Evolutionary conservation across 2,797 vertebrate genomes (phyloP).

Genomic region (Rhinichthys osculus): DNA sequence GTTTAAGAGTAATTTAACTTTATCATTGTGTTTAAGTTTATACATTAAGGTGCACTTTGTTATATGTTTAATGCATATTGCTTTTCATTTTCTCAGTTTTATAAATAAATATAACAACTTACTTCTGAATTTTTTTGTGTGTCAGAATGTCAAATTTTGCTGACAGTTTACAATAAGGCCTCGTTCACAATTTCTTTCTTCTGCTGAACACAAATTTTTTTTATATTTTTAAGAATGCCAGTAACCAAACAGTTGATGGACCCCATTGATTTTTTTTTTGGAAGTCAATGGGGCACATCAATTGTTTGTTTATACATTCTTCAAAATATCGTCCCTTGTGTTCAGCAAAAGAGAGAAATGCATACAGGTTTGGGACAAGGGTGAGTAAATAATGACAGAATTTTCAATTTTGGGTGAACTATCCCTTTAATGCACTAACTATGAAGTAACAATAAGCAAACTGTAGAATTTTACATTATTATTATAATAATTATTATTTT

Average conservation of each 20-base stretch:
- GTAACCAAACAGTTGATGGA: not conserved
- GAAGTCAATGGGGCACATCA: too few relatives aligned
- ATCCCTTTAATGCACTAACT: too few relatives aligned
- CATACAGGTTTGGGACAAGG: too few relatives aligned
- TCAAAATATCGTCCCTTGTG: too few relatives aligned
- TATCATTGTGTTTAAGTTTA: not conserved
- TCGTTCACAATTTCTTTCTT: not conserved
- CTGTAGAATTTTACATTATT: not conserved
- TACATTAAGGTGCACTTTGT: not conserved
- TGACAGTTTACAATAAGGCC: not conserved
- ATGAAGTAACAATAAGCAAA: too few relatives aligned
- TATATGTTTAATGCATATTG: not conserved
- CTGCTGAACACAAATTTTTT: not conserved
- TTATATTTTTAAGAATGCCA: not conserved
- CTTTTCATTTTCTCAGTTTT: not conserved
- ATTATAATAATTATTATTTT: not conserved
- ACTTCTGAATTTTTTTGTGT: not conserved
- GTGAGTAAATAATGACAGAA: too few relatives aligned
- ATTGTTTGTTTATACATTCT: too few relatives aligned
- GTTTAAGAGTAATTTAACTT: not conserved
- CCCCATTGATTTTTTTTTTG: not conserved
- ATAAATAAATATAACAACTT: not conserved
- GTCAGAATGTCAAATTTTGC: not conserved
- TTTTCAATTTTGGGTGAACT: too few relatives aligned
- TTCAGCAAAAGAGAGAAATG: too few relatives aligned